These are phyloP conservation scores for Drosophila subobscura DNA, from an alignment of 1,140 invertebrate genomes.

Conservation along the genomic window DNA sequence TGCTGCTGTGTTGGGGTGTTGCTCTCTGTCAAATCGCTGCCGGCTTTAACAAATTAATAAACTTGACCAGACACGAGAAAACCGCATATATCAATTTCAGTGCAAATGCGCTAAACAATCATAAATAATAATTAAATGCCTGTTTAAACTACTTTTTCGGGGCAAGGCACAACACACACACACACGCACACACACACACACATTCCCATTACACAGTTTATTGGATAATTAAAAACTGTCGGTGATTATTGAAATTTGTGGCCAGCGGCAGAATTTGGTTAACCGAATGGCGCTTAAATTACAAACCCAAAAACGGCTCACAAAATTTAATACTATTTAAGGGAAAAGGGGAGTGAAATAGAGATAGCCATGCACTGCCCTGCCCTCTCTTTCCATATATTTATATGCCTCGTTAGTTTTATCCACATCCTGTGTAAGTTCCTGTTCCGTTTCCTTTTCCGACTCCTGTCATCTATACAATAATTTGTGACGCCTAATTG, in stretches of 20 bases:
- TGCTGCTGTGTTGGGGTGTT: constrained; percentile 3
- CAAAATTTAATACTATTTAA: constrained; percentile 59
- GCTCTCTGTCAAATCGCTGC: constrained; percentile 53
- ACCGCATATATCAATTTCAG: constrained; percentile 76
- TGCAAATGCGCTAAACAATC: constrained; percentile 71
- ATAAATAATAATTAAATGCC: constrained; percentile 79
- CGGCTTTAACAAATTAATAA: constrained; percentile 78
- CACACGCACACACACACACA: not conserved
- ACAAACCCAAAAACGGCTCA: constrained; percentile 24
- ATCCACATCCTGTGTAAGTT: constrained; percentile 44
- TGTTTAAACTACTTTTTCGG: constrained; percentile 36
- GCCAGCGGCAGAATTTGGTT: constrained; percentile 48
- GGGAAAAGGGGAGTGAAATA: not conserved
- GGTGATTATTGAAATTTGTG: constrained; percentile 76
- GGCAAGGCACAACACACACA: not conserved
- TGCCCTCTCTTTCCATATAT: constrained; percentile 1
- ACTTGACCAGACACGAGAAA: constrained; percentile 68
- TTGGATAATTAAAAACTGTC: constrained; percentile 67
- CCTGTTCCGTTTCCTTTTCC: constrained; percentile 13
- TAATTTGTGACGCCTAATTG: constrained; percentile 69
- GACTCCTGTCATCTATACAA: constrained; percentile 20
- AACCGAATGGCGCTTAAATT: constrained; percentile 61
- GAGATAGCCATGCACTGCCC: constrained; percentile 11
- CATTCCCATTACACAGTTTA: no score
- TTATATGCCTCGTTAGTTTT: constrained; percentile 68